Evolutionary conservation across 92 coral and sea anemone genomes (phyloP).

Genomic region (Bergia puertoricense): DNA sequence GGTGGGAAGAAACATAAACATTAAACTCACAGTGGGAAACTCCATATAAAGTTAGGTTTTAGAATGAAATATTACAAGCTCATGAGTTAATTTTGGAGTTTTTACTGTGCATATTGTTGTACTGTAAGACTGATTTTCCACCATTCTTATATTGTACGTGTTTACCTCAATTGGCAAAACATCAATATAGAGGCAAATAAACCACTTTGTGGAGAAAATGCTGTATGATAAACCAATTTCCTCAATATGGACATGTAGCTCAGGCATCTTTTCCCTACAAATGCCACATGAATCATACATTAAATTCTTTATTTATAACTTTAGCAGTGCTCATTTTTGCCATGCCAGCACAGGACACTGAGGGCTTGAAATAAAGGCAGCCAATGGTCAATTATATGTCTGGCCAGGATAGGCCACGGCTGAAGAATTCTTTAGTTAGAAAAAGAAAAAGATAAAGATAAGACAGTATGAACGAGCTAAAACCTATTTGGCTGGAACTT

Average conservation of each 20-base stretch:
- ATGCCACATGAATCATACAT: background rate
- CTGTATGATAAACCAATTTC: slow-evolving; percentile 72
- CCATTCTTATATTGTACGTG: background rate
- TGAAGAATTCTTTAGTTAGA: no score
- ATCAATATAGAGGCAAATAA: slow-evolving; percentile 91
- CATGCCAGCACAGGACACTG: background rate
- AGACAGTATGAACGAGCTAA: no score
- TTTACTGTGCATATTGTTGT: no score
- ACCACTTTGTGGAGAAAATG: slow-evolving; percentile 95
- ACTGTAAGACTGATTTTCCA: background rate
- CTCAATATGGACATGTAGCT: slow-evolving; percentile 78
- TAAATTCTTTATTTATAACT: background rate
- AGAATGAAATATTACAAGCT: no score
- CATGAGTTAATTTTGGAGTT: no score
- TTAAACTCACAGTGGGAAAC: no score
- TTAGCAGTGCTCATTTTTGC: background rate
- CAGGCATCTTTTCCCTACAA: slow-evolving; percentile 85
- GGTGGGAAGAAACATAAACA: no score
- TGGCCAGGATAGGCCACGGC: background rate
- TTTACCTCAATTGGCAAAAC: slow-evolving; percentile 92
- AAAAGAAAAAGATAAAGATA: no score
- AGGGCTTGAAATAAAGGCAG: background rate
- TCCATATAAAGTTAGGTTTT: no score
- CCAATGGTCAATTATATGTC: background rate
- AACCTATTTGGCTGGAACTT: no score